Evolutionary conservation across 2,113 vertebrate species (phyloP), one percentile per base, ranked within the genome.

Genomic region (Crotophaga sulcirostris): DNA sequence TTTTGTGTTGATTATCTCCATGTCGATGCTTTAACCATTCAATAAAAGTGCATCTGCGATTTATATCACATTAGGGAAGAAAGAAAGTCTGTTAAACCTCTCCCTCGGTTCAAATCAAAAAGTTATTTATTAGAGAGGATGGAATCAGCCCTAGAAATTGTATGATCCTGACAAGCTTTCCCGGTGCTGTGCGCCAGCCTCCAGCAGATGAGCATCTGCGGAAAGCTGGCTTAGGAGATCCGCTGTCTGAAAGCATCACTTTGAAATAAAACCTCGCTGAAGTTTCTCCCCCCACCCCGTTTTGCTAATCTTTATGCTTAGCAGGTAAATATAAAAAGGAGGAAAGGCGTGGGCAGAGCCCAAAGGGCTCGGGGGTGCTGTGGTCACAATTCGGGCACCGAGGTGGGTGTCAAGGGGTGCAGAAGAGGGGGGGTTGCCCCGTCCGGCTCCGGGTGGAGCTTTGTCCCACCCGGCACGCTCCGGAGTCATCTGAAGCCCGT

Each of bases 41-140:
- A 98, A 98, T 98, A 98, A 98, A 98, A 99, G 98, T 98, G 98
- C 99, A 98, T 99, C 98, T 98, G 98, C 97, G 97, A 99, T 99
- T 99, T 99, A 98, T 99, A 99, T 98, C 98, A 98, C 99, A 98
- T 98, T 98, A 98, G 94, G 88, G 94, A 97, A 98, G 97, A 97
- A 98, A 97, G 91, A 89, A 94, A 96, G 93, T 93, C 95, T 92
- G 80, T 97, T 98, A 97, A 98, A 97, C 89, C 97, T 97, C 98
- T 98, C 97, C 97, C 97, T 96, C 72, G 97, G 97, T 98, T 98
- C 98, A 98, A 98, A 98, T 98, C 97, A 98, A 98, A 97, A 97
- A 98, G 97, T 97, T 98, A 97, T 98, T 98, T 97, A 97, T 96
- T 85, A 38, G 80, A 28, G 52, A 87, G 73, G 92, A 34, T 8